Percentiles rank a stretch among this genome's conserved stretches.
phyloP scores from a whole-genome alignment of 2,888 invertebrate genomes.

The Microchrysa polita region DNA sequence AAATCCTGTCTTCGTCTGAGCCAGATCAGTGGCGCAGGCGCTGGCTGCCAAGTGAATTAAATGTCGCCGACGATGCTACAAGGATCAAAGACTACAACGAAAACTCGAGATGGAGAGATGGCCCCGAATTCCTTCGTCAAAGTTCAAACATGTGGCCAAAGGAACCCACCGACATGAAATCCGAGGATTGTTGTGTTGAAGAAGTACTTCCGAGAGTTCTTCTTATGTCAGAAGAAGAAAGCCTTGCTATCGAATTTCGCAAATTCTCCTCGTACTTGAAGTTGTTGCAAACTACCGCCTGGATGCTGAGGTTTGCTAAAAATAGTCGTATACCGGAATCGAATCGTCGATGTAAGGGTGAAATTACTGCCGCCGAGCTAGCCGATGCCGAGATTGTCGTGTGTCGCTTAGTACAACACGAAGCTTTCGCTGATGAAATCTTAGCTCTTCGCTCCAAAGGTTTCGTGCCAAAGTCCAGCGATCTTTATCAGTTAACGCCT shows the following conservation, averaged over 20 bases:
- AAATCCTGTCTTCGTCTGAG: too few species aligned
- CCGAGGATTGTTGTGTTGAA: not conserved
- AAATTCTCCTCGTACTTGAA: conserved; percentile 31
- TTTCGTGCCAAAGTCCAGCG: too few species aligned
- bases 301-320: not conserved
- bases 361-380: too few species aligned
- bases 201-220: not conserved
- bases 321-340: too few species aligned
- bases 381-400: too few species aligned
- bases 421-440: too few species aligned
- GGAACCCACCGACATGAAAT: not conserved
- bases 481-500: too few species aligned
- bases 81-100: not conserved
- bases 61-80: conserved; percentile 15
- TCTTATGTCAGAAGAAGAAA: not conserved
- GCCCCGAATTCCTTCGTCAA: too few species aligned
- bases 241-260: conserved; percentile 2
- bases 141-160: conserved; percentile 8
- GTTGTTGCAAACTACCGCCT: conserved; percentile 14
- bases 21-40: too few species aligned
- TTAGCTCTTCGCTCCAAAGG: too few species aligned
- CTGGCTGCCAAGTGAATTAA: not conserved
- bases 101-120: not conserved
- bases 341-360: too few species aligned
- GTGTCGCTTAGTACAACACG: too few species aligned